Conservation (phyloP, 2,797 vertebrate genomes). For the Enteromius unitaeniatus region DNA sequence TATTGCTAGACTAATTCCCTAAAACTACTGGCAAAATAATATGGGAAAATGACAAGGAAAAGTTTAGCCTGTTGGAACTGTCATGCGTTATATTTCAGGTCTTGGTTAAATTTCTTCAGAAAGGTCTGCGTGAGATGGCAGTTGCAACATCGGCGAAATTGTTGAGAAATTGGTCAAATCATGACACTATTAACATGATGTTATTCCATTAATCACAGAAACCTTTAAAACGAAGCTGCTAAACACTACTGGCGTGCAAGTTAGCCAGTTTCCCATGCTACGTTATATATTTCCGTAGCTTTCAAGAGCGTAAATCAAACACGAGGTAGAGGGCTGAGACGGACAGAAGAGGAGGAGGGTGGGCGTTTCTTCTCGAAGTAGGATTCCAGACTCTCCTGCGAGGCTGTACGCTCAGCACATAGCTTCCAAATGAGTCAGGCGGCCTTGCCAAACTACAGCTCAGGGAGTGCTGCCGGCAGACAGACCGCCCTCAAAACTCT, state of each 20-base stretch:
- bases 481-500: slow-evolving; percentile 60
- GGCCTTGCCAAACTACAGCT: slow-evolving; percentile 54
- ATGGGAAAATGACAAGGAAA: not conserved
- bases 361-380: slow-evolving; percentile 74
- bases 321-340: slow-evolving; percentile 35
- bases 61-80: not conserved
- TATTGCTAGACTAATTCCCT: not conserved
- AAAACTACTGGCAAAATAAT: not conserved
- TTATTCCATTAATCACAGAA: slow-evolving; percentile 5
- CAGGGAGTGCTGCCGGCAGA: slow-evolving; percentile 59
- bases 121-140: not conserved
- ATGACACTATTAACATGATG: slow-evolving; percentile 9
- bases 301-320: not conserved
- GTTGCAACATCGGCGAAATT: not conserved
- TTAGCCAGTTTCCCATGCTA: not conserved
- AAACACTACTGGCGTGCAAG: not conserved
- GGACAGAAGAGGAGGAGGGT: slow-evolving; percentile 65
- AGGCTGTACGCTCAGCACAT: slow-evolving; percentile 81
- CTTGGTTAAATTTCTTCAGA: not conserved
- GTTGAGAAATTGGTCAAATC: not conserved
- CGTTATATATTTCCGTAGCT: not conserved
- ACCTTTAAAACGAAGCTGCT: not conserved
- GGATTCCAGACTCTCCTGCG: slow-evolving; percentile 76
- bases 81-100: not conserved
- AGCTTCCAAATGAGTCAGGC: slow-evolving; percentile 80